Evolutionary conservation across 2,797 vertebrate species (phyloP).

Genomic region (Euthynnus affinis): DNA sequence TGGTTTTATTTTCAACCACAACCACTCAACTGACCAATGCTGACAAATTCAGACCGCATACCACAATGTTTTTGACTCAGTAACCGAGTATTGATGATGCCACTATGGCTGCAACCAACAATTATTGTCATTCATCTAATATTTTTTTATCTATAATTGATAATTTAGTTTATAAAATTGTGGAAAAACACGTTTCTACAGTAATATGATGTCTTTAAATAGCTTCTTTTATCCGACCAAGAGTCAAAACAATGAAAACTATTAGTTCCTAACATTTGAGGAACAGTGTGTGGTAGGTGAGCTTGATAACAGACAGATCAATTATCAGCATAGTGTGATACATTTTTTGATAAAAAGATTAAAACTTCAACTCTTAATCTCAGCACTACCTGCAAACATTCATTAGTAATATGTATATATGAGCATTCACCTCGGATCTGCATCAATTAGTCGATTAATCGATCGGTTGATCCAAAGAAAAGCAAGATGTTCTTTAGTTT

Average conservation of each 20-base stretch:
- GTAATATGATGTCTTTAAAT: too few species aligned
- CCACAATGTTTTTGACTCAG: background rate
- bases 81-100: background rate
- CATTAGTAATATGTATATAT: background rate
- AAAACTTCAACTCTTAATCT: background rate
- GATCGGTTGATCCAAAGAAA: too few species aligned
- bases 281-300: background rate
- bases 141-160: too few species aligned
- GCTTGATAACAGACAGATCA: background rate
- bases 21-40: background rate
- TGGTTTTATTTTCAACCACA: background rate
- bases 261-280: background rate
- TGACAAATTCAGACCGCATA: background rate
- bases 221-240: background rate
- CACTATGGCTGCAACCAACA: background rate
- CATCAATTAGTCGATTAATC: too few species aligned
- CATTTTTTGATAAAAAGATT: too few species aligned
- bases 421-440: background rate
- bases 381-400: background rate
- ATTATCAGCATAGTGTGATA: too few species aligned
- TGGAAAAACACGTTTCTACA: too few species aligned
- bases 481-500: too few species aligned
- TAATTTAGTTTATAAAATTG: too few species aligned
- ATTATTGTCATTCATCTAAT: background rate
- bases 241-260: background rate